A percentile compares a stretch with the other conserved stretches of the same genome.
These are phyloP conservation scores for Pocillopora meandrina DNA, from an alignment of 92 coral and sea anemone genomes.

Conservation along the genomic window DNA sequence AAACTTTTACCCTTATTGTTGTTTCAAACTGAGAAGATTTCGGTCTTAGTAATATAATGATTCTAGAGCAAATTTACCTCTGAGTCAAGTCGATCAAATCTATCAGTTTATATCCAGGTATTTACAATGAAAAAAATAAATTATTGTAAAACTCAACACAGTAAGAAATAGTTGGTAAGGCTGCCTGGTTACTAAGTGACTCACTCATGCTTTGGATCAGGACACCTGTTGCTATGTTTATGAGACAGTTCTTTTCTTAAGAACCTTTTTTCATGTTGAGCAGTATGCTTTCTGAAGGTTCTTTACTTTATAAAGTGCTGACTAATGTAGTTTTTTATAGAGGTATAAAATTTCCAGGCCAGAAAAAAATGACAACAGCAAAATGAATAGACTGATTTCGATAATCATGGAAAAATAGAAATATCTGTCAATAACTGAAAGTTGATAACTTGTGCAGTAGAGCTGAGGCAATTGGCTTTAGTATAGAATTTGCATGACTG, in stretches of 20 bases:
- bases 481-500: too few species aligned
- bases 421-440: too few species aligned
- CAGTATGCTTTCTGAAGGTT: neutral
- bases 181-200: neutral
- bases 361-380: too few species aligned
- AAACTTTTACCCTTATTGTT: neutral
- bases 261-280: neutral
- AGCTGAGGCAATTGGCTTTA: too few species aligned
- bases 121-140: too few species aligned
- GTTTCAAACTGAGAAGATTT: neutral
- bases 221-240: slow-evolving; percentile 28
- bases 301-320: neutral
- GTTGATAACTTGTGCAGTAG: too few species aligned
- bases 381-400: too few species aligned
- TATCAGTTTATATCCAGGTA: too few species aligned
- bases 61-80: neutral
- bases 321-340: too few species aligned
- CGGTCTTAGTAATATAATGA: neutral
- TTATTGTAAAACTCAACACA: neutral
- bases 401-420: too few species aligned
- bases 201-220: neutral
- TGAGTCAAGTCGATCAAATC: neutral
- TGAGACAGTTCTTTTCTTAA: neutral
- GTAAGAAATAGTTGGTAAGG: neutral
- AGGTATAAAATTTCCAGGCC: too few species aligned